Evolutionary conservation across 2,888 invertebrate species (phyloP).

Genomic region (Atethmia centrago): DNA sequence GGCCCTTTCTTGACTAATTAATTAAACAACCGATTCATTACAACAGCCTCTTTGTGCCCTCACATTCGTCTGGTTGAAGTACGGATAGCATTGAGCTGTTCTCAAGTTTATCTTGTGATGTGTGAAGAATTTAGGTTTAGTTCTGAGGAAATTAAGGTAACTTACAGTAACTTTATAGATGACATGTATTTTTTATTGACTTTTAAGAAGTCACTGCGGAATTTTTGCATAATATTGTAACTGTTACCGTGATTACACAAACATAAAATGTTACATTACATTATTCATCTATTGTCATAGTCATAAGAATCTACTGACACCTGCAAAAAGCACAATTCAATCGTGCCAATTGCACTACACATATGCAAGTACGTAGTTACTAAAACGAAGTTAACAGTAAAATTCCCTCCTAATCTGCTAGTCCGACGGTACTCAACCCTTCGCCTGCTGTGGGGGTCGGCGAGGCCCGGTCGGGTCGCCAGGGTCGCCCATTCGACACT

Average conservation of each 20-base stretch:
- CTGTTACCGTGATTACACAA: not conserved
- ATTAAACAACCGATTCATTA: conserved; percentile 95
- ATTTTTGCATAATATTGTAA: not conserved
- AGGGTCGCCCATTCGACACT: conserved; percentile 69
- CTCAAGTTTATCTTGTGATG: conserved; percentile 22
- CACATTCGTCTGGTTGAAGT: conserved; percentile 87
- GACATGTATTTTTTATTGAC: not conserved
- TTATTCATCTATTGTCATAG: not conserved
- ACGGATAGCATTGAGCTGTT: conserved; percentile 72
- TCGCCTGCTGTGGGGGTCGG: conserved; percentile 65
- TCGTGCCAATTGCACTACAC: not conserved
- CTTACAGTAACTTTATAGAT: not conserved
- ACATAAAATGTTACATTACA: not conserved
- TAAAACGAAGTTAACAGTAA: conserved; percentile 21
- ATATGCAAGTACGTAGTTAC: not conserved
- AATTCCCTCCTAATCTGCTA: conserved; percentile 48
- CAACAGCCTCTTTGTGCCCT: conserved; percentile 89
- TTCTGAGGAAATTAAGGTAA: not conserved
- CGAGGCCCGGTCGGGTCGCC: conserved; percentile 59
- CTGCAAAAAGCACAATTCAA: not conserved
- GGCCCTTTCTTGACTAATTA: conserved; percentile 92
- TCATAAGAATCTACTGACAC: not conserved
- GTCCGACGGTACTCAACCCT: conserved; percentile 78
- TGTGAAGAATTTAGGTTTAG: not conserved
- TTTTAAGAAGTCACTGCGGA: not conserved